Evolutionary conservation across 2,113 vertebrate species (phyloP), one percentile per base, ranked within the genome.

Genomic region (Cinclus cinclus): DNA sequence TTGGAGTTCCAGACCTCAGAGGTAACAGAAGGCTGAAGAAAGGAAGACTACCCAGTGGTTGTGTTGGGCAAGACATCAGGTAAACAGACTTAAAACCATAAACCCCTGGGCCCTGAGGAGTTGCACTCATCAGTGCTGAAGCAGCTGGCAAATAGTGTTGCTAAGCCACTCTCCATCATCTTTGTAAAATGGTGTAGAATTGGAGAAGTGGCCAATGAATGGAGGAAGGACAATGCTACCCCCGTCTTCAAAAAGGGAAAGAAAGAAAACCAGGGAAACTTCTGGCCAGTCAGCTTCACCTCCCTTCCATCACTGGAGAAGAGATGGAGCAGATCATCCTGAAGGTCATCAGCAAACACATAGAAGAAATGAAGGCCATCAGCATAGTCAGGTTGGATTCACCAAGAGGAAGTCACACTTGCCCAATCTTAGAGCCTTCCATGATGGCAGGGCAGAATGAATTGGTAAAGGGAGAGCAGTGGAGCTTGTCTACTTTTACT

Each of bases 191-290:
- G 1, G 20, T 44, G 59, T 15, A 67, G 13, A 81, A 30, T 14
- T 19, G 28, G 13, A 74, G 23, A 74, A 37, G 19, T 46, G 52
- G 4, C 9, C 53, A 46, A n/a, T 30, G n/a, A 41, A 52, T n/a
- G 20, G 6, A 39, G 15, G 35, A 50, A 56, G 9, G 23, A 28
- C 11, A 46, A 10, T 46, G 9, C 39, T 46, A 20, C 19, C 52
- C 7, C 15, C 1, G 1, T 39, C 46, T 75, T 67, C 7, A 39
- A 53, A 82, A 60, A n/a, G 5, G 9, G 20, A 13, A 46, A 46
- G 37, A 39, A 67, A 13, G 24, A 82, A 27, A 16, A 75, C 9
- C 0, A 0, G 0, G 33, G 23, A 74, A 52, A 44, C 13, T 21
- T 21, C 28, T 46, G n/a, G 9, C 11, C 60, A 25, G n/a, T 46